Conservation (phyloP, 1,140 invertebrate species). For the Helicoverpa zea region DNA sequence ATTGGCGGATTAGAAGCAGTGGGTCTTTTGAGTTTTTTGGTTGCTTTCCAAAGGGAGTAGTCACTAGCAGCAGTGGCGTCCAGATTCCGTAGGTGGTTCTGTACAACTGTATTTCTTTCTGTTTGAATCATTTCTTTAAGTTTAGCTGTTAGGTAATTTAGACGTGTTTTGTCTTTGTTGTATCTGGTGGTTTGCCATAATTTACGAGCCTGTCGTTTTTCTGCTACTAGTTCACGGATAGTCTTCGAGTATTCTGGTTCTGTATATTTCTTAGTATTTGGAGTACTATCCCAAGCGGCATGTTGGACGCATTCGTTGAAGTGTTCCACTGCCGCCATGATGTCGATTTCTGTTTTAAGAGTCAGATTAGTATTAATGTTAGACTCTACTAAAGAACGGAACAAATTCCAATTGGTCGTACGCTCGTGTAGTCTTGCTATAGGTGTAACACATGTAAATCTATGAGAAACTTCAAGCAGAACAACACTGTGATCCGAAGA, state of each 20-base stretch:
- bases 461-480: not conserved
- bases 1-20: constrained; percentile 13
- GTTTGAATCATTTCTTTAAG: constrained; percentile 47
- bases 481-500: constrained; percentile 39
- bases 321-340: no score
- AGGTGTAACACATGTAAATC: not conserved
- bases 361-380: no score
- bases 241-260: not conserved
- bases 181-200: constrained; percentile 15
- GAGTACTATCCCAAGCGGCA: constrained; percentile 52
- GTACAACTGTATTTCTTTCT: constrained; percentile 33
- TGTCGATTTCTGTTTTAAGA: no score
- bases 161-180: not conserved
- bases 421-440: constrained; percentile 33
- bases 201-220: constrained; percentile 5
- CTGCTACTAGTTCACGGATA: not conserved
- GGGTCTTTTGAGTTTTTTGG: not conserved
- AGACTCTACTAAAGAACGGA: not conserved
- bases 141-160: constrained; percentile 2
- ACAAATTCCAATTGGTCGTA: constrained; percentile 54
- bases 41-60: constrained; percentile 57
- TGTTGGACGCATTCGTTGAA: constrained; percentile 54
- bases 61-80: constrained; percentile 45
- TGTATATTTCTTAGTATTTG: not conserved
- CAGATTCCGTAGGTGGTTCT: constrained; percentile 44